Evolutionary conservation across 2,113 vertebrate species (phyloP).

Genomic region (Osmerus eperlanus): DNA sequence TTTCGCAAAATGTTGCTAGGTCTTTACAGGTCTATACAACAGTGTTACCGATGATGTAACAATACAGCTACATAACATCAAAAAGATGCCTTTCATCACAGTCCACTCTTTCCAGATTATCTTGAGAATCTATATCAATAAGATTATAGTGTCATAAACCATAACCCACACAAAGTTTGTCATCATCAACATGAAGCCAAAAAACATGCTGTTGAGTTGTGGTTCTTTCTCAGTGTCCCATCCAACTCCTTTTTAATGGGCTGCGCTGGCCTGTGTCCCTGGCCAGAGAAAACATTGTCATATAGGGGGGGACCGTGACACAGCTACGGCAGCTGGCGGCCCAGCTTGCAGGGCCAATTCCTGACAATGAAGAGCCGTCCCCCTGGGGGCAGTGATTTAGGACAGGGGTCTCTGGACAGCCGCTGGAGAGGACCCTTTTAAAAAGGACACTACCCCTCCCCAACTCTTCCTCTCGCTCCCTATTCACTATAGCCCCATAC

Average conservation of each 20-base stretch:
- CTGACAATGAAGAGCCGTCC: conserved; percentile 65
- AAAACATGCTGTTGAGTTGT: conserved; percentile 48
- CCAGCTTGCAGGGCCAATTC: conserved; percentile 74
- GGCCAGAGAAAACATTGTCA: conserved; percentile 54
- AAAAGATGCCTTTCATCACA: not conserved
- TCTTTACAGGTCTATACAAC: not conserved
- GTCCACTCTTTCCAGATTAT: not conserved
- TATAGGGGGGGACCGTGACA: conserved; percentile 47
- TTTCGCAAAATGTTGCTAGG: not conserved
- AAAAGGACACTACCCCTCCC: conserved; percentile 51
- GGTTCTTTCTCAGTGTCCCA: conserved; percentile 41
- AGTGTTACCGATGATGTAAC: not conserved
- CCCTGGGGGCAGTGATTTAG: conserved; percentile 67
- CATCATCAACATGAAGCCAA: conserved; percentile 60
- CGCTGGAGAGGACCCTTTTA: conserved; percentile 57
- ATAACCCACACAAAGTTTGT: conserved; percentile 45
- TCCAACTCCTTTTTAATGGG: conserved; percentile 61
- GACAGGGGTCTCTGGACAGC: conserved; percentile 68
- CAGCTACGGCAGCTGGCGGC: conserved; percentile 73
- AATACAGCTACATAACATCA: not conserved
- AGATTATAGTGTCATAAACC: conserved; percentile 42
- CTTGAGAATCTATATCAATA: not conserved
- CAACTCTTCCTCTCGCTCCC: conserved; percentile 17
- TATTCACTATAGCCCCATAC: conserved; percentile 55
- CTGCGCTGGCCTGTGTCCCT: conserved; percentile 41